Evolutionary conservation across 2,797 vertebrate genomes (phyloP).

Genomic region (Oceanodroma leucorhoa): DNA sequence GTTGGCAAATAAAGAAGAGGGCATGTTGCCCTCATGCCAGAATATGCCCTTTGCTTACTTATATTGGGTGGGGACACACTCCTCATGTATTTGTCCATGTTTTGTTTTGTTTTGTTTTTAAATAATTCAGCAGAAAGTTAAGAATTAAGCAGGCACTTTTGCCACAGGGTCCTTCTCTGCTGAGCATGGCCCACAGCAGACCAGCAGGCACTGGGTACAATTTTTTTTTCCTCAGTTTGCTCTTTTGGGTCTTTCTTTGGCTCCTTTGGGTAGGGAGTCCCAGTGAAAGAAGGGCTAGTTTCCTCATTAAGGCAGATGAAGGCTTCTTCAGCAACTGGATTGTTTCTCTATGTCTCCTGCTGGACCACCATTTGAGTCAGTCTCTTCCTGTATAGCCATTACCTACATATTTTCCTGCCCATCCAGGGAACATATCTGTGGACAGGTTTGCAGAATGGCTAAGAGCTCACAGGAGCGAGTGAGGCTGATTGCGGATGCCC

Average conservation of each 20-base stretch:
- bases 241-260: neutral
- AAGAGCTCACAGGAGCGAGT: neutral
- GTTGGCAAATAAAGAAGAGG: neutral
- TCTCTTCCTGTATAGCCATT: neutral
- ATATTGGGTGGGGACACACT: neutral
- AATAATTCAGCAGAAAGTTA: neutral
- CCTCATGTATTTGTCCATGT: neutral
- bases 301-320: neutral
- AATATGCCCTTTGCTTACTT: neutral
- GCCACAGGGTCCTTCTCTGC: neutral
- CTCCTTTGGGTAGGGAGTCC: neutral
- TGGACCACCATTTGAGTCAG: neutral
- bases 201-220: neutral
- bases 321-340: neutral
- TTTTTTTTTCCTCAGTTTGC: neutral
- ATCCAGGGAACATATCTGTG: neutral
- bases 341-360: neutral
- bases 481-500: neutral
- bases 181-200: neutral
- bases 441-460: neutral
- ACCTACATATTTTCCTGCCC: neutral
- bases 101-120: neutral
- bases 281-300: neutral
- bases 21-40: neutral
- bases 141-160: neutral